Percentiles rank a stretch among this genome's conserved stretches.
phyloP scores from a whole-genome alignment of 2,797 vertebrate genomes.

The Lacerta agilis region DNA sequence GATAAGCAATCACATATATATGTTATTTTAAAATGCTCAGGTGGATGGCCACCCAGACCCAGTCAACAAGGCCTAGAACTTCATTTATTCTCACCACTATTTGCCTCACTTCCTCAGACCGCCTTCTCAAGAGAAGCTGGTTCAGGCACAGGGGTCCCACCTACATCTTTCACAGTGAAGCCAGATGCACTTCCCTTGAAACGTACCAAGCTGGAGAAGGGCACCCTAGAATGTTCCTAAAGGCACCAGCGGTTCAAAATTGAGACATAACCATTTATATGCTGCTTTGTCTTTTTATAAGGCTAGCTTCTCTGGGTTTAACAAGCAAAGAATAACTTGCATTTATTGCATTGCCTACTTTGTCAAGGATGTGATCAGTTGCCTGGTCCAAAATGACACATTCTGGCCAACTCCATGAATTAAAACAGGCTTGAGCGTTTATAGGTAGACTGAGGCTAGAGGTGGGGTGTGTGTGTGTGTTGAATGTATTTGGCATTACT shows the following conservation, averaged over 20 bases:
- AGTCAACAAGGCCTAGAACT: no score
- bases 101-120: no score
- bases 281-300: no score
- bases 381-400: slow-evolving; percentile 27
- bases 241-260: background rate
- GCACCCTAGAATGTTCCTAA: background rate
- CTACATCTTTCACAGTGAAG: no score
- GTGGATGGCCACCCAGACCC: no score
- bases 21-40: no score
- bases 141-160: no score
- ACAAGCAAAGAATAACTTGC: slow-evolving; percentile 31
- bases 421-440: slow-evolving; percentile 35
- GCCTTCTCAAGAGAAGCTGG: no score
- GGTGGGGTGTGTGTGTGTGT: slow-evolving; percentile 12
- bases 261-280: background rate
- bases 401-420: slow-evolving; percentile 40
- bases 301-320: slow-evolving; percentile 38
- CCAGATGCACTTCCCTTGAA: no score
- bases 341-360: slow-evolving; percentile 54
- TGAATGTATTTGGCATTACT: slow-evolving; percentile 38
- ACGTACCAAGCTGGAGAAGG: no score
- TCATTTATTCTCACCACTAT: no score
- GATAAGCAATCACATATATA: no score
- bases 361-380: slow-evolving; percentile 53
- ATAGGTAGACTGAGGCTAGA: slow-evolving; percentile 42